A percentile compares a stretch with the other conserved stretches of the same genome.
Evolutionary conservation across 2,888 invertebrate species (phyloP).

Genomic region (Eledona agricola): DNA sequence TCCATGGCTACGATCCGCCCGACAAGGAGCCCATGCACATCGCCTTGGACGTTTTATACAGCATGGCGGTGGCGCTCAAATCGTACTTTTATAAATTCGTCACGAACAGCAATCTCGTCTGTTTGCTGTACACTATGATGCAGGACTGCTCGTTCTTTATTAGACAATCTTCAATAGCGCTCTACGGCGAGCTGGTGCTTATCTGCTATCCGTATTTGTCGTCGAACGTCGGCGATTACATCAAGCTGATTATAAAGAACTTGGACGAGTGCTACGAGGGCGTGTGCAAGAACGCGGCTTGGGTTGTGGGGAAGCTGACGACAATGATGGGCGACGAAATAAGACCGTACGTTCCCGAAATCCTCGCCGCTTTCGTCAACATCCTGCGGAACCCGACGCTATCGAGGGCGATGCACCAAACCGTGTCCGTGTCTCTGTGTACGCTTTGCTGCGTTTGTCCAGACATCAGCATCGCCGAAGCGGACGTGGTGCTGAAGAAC

Average conservation of each 20-base stretch:
- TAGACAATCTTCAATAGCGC: constrained; percentile 77
- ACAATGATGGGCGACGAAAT: constrained; percentile 94
- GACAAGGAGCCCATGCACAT: constrained; percentile 80
- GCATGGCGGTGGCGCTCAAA: constrained; percentile 75
- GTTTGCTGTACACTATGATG: constrained; percentile 74
- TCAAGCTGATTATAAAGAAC: constrained; percentile 95
- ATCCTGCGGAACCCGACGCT: constrained; percentile 95
- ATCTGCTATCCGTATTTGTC: constrained; percentile 88
- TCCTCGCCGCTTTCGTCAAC: constrained; percentile 87
- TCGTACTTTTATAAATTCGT: constrained; percentile 74
- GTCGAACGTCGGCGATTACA: constrained; percentile 93
- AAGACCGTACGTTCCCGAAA: constrained; percentile 87
- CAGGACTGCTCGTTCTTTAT: constrained; percentile 79
- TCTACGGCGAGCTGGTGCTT: constrained; percentile 79
- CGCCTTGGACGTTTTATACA: constrained; percentile 76
- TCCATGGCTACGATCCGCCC: constrained; percentile 69
- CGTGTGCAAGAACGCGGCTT: constrained; percentile 99
- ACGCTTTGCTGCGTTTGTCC: constrained; percentile 99
- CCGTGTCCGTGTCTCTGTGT: constrained; percentile 99
- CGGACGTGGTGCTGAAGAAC: constrained; percentile 98
- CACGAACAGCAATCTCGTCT: constrained; percentile 72
- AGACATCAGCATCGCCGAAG: constrained; percentile 77
- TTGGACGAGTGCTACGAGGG: constrained; percentile 96
- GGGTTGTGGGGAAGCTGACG: constrained; percentile 99
- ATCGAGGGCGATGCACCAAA: constrained; percentile 97